Conservation (phyloP, 2,888 invertebrate genomes). For the Drosophila prolongata region DNA sequence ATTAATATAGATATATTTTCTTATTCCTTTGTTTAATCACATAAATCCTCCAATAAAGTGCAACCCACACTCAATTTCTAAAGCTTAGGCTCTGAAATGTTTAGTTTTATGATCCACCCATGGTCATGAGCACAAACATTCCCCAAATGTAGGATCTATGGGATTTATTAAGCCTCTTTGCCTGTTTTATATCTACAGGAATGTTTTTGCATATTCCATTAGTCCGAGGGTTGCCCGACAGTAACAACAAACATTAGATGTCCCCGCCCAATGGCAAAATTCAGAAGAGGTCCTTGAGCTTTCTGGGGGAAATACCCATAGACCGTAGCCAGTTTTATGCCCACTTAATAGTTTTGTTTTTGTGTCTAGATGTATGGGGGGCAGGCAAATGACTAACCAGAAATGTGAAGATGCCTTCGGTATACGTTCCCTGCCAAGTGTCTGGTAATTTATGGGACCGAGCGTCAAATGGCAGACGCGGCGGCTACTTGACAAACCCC, state of each 20-base stretch:
- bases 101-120: constrained; percentile 19
- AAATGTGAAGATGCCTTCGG: constrained; percentile 69
- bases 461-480: constrained; percentile 75
- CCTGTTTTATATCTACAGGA: constrained; percentile 37
- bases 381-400: constrained; percentile 73
- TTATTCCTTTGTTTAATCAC: background rate
- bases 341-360: constrained; percentile 79
- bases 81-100: constrained; percentile 17
- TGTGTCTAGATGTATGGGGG: constrained; percentile 35
- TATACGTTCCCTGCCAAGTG: constrained; percentile 58
- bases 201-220: constrained; percentile 47
- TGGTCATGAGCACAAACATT: constrained; percentile 25
- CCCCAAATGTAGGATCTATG: constrained; percentile 29
- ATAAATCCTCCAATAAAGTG: background rate
- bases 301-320: constrained; percentile 20
- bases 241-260: constrained; percentile 29
- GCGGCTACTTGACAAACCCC: constrained; percentile 73
- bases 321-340: constrained; percentile 66
- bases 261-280: constrained; percentile 8
- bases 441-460: constrained; percentile 69
- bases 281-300: constrained; percentile 18
- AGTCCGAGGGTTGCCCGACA: constrained; percentile 31
- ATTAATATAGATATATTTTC: background rate
- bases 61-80: constrained; percentile 3
- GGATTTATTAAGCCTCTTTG: constrained; percentile 43